These are phyloP conservation scores for Xyliphius kryptos DNA, from an alignment of 2,113 vertebrate genomes.

Conservation along the genomic window DNA sequence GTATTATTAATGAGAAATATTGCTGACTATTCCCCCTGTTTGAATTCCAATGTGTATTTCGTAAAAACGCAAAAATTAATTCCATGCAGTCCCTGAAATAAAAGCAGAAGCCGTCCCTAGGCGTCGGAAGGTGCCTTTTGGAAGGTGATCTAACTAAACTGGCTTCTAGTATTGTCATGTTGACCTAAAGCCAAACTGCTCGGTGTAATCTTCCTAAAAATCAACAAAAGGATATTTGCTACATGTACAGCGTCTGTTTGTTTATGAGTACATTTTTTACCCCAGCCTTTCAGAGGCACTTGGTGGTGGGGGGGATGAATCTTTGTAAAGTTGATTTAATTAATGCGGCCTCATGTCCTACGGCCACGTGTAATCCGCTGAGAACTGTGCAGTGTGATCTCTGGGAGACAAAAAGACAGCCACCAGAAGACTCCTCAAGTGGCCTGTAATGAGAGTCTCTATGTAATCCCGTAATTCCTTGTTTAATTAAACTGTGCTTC, in stretches of 20 bases:
- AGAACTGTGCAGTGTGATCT: conserved; percentile 59
- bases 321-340: conserved; percentile 66
- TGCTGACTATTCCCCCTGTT: conserved; percentile 32
- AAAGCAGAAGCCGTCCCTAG: conserved; percentile 41
- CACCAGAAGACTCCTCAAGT: conserved; percentile 61
- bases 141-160: conserved; percentile 51
- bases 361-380: conserved; percentile 64
- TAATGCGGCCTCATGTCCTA: conserved; percentile 68
- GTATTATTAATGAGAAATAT: conserved; percentile 38
- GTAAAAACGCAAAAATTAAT: conserved; percentile 55
- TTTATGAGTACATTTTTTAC: conserved; percentile 35
- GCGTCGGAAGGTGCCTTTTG: conserved; percentile 46
- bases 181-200: conserved; percentile 57
- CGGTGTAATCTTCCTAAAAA: conserved; percentile 46
- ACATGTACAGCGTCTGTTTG: conserved; percentile 30
- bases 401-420: conserved; percentile 59
- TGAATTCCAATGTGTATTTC: conserved; percentile 57
- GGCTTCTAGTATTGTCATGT: conserved; percentile 58
- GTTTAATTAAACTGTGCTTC: conserved; percentile 69
- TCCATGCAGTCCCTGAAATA: conserved; percentile 52
- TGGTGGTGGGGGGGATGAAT: conserved; percentile 45
- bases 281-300: conserved; percentile 25
- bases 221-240: conserved; percentile 45
- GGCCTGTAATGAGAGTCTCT: conserved; percentile 62
- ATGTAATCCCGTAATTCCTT: too few species aligned